Evolutionary conservation across 2,113 vertebrate species (phyloP), one percentile per base, ranked within the genome.

Genomic region (Hiodon alosoides): DNA sequence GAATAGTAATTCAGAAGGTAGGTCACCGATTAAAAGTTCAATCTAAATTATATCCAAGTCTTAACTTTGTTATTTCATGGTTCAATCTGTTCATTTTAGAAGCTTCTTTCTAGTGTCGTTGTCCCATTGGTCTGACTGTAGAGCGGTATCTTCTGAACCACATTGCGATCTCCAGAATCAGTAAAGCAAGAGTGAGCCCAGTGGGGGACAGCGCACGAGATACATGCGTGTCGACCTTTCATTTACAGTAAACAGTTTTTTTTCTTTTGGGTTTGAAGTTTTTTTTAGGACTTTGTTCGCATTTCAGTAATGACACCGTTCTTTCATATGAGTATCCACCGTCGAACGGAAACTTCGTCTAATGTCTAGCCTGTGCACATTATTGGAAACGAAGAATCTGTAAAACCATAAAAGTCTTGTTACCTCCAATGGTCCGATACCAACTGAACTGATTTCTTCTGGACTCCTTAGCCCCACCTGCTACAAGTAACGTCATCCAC

Each of bases 21-120:
- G 46, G 7, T 31, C 50, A 58, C 7, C 17, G 7, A 17, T 62
- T 72, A 72, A 76, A 80, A 78, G 82, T 82, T 79, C 60, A 17
- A 62, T 31, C 46, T 47, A 13, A 55, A 11, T 57, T 17, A 17
- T 10, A 5, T 5, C 13, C 51, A 57, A 14, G 53, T 53, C 9
- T 53, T 9, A 51, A 70, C 46, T 17, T 31, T 6, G n/a, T n/a
- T 31, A 31, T 31, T 31, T 31, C 31, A 31, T 31, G 31, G 31
- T 31, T 31, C 31, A 31, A 17, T 55, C 60, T 13, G 17, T 60
- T 72, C 55, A 48, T 60, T 72, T 31, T 13, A 69, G 10, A 72
- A 13, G 59, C 58, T 52, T 13, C 48, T 55, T 47, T 54, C 51
- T 48, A 50, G 71, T 68, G 48, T 61, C 59, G 67, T 62, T 61